Conservation (phyloP, 2,113 vertebrate genomes). For the Naja naja region DNA sequence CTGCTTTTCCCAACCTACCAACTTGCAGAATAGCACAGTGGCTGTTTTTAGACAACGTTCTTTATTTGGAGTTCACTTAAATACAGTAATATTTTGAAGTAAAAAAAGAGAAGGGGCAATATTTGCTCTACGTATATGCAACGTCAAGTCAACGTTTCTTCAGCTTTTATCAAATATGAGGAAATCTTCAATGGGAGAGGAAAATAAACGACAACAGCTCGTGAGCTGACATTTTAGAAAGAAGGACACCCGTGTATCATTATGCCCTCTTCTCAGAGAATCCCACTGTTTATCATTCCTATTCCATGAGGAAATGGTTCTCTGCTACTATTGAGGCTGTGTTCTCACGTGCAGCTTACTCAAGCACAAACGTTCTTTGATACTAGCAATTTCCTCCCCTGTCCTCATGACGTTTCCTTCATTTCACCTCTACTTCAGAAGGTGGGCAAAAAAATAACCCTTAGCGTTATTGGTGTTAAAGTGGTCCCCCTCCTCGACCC, state of each 20-base stretch:
- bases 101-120: not conserved
- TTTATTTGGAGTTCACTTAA: not conserved
- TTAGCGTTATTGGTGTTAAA: not conserved
- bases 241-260: not conserved
- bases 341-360: not conserved
- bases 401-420: not conserved
- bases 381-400: not conserved
- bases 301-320: not conserved
- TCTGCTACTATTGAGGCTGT: not conserved
- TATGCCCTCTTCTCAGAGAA: not conserved
- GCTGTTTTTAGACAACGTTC: not conserved
- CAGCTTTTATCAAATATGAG: not conserved
- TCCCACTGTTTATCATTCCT: not conserved
- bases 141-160: not conserved
- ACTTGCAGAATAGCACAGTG: not conserved
- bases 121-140: not conserved
- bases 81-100: not conserved
- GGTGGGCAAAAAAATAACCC: not conserved
- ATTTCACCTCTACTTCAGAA: not conserved
- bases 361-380: not conserved
- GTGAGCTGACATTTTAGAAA: not conserved
- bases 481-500: not conserved
- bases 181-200: not conserved
- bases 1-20: not conserved
- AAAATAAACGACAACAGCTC: not conserved